Percentiles rank a stretch among this genome's conserved stretches.
These are phyloP conservation scores for Carcharodon carcharias DNA, from an alignment of 2,797 vertebrate species.

Conservation along the genomic window DNA sequence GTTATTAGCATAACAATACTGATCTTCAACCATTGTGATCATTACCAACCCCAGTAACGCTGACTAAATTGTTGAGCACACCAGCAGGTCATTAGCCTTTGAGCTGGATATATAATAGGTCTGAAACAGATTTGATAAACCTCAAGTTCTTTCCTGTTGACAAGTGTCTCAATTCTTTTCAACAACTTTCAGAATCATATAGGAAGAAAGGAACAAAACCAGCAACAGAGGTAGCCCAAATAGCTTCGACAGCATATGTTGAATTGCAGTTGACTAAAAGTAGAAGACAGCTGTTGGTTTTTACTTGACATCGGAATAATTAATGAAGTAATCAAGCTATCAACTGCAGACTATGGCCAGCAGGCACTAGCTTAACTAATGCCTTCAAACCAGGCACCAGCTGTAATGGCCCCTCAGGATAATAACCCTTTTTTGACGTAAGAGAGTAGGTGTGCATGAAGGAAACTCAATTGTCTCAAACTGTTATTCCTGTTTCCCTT, in stretches of 20 bases:
- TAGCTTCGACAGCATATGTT: constrained; percentile 68
- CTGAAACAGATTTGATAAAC: constrained; percentile 83
- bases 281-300: constrained; percentile 59
- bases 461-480: constrained; percentile 46
- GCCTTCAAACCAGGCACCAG: constrained; percentile 48
- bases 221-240: constrained; percentile 67
- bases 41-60: constrained; percentile 33
- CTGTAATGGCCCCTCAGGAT: constrained; percentile 47
- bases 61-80: constrained; percentile 49
- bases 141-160: constrained; percentile 78
- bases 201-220: constrained; percentile 83
- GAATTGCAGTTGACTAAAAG: constrained; percentile 60
- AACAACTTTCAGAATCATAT: constrained; percentile 81
- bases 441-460: constrained; percentile 44
- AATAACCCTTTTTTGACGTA: constrained; percentile 47
- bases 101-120: constrained; percentile 47
- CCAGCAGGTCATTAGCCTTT: constrained; percentile 77
- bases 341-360: constrained; percentile 61
- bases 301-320: constrained; percentile 62
- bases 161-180: constrained; percentile 93
- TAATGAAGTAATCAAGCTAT: constrained; percentile 73
- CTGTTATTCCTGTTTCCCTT: constrained; percentile 43
- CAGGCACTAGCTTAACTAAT: constrained; percentile 58
- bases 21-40: constrained; percentile 35
- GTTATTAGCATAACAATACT: constrained; percentile 34